Conservation (phyloP, 1,140 invertebrate genomes). For the Drosophila tristis region DNA sequence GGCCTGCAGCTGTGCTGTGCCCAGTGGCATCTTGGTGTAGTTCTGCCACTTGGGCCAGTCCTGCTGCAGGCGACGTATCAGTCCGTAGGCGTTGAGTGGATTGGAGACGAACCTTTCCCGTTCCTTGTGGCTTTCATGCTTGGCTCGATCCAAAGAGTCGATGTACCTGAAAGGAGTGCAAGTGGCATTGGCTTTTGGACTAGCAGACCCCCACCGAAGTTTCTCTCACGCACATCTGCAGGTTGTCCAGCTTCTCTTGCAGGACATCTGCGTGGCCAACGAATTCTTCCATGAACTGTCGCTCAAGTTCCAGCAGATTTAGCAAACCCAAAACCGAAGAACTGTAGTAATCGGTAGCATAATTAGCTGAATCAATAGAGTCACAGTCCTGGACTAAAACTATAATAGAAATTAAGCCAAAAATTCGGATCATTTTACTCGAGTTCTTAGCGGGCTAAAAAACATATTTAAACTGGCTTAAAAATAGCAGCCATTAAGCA, state of each 20-base stretch:
- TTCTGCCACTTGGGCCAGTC: slow-evolving; percentile 58
- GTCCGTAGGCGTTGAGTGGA: slow-evolving; percentile 57
- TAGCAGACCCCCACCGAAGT: too few species aligned
- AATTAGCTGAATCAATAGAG: neutral
- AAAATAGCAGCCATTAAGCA: too few species aligned
- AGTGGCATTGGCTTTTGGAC: too few species aligned
- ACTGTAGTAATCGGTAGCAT: slow-evolving; percentile 13
- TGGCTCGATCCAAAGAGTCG: slow-evolving; percentile 84
- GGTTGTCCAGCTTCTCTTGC: slow-evolving; percentile 35
- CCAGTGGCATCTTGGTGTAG: slow-evolving; percentile 20
- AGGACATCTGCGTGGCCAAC: slow-evolving; percentile 15
- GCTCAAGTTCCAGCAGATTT: slow-evolving; percentile 28
- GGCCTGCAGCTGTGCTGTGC: slow-evolving; percentile 84
- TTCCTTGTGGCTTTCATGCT: slow-evolving; percentile 89
- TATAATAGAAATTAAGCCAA: neutral
- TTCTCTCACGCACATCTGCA: slow-evolving; percentile 34
- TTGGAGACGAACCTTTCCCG: slow-evolving; percentile 83
- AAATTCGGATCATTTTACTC: neutral
- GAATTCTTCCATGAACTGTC: slow-evolving; percentile 34
- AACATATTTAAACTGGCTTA: neutral
- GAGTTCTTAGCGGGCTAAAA: neutral
- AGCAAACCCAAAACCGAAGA: slow-evolving; percentile 31
- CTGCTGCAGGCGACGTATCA: slow-evolving; percentile 52
- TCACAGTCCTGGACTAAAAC: neutral
- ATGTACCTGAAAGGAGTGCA: slow-evolving; percentile 21